Conservation (phyloP, 2,888 invertebrate genomes). For the Notodonta dromedarius region DNA sequence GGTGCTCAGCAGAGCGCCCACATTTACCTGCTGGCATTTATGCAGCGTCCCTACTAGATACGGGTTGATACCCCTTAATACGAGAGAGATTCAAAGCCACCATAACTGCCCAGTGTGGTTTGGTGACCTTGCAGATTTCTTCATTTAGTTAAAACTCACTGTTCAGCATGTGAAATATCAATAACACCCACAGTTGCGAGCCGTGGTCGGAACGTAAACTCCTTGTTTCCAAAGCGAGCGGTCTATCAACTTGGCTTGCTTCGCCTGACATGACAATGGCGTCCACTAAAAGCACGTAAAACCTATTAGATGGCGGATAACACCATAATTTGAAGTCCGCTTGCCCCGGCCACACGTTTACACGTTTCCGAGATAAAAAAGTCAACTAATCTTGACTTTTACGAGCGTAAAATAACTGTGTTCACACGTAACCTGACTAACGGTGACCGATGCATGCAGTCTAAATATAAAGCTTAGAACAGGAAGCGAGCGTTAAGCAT, state of each 20-base stretch:
- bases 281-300: not conserved
- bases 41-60: too few species aligned
- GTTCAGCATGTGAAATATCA: too few species aligned
- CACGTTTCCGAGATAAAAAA: not conserved
- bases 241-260: too few species aligned
- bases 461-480: slow-evolving; percentile 7
- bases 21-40: too few species aligned
- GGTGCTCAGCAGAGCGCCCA: too few species aligned
- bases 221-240: not conserved
- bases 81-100: too few species aligned
- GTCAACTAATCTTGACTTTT: slow-evolving; percentile 4
- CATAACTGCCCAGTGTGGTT: too few species aligned
- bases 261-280: not conserved
- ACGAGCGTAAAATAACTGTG: slow-evolving; percentile 8
- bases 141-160: too few species aligned
- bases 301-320: not conserved
- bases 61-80: too few species aligned
- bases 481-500: slow-evolving; percentile 5
- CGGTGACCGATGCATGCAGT: slow-evolving; percentile 1
- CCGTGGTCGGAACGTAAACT: too few species aligned
- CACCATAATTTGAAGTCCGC: not conserved
- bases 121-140: too few species aligned
- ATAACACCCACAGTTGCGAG: too few species aligned
- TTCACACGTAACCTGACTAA: slow-evolving; percentile 4
- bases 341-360: not conserved